Percentiles rank a stretch among this genome's conserved stretches.
These are phyloP conservation scores for Drosophila mulleri DNA, from an alignment of 2,888 invertebrate species.

Conservation along the genomic window DNA sequence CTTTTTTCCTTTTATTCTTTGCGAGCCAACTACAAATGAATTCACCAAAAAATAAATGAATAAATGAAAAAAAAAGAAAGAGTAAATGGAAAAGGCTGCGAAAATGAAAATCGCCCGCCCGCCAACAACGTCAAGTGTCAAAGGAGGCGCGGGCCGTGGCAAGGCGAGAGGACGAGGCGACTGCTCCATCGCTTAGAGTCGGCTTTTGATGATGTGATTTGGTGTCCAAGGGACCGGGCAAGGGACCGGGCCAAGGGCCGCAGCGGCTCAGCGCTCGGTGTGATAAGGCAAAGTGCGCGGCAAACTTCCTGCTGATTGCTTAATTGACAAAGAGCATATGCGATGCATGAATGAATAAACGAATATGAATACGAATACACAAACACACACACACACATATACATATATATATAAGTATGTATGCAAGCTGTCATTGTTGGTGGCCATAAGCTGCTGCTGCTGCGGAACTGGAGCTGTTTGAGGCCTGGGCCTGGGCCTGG, in stretches of 20 bases:
- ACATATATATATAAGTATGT: not conserved
- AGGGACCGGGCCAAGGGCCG: not conserved
- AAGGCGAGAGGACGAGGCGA: constrained; percentile 2
- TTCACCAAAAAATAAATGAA: not conserved
- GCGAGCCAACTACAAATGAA: constrained; percentile 36
- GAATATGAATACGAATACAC: constrained; percentile 37
- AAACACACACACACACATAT: constrained; percentile 13
- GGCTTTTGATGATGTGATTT: constrained; percentile 72
- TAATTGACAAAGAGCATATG: constrained; percentile 81
- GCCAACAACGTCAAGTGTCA: constrained; percentile 67
- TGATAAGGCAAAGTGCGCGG: constrained; percentile 78
- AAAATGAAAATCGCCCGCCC: constrained; percentile 62
- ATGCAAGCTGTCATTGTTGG: constrained; percentile 69
- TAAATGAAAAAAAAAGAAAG: not conserved
- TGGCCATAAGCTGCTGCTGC: constrained; percentile 71
- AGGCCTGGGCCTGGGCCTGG: not conserved
- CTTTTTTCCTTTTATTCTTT: constrained; percentile 12
- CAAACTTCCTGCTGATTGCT: constrained; percentile 81
- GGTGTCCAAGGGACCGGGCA: constrained; percentile 30
- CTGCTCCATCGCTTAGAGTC: constrained; percentile 32
- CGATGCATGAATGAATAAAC: constrained; percentile 76
- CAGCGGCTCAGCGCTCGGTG: constrained; percentile 11
- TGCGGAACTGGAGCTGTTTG: constrained; percentile 24
- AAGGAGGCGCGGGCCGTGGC: constrained; percentile 9
- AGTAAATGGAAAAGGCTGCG: constrained; percentile 53